phyloP scores from a whole-genome alignment of 2,888 invertebrate species.

The Embidobia sp. region DNA sequence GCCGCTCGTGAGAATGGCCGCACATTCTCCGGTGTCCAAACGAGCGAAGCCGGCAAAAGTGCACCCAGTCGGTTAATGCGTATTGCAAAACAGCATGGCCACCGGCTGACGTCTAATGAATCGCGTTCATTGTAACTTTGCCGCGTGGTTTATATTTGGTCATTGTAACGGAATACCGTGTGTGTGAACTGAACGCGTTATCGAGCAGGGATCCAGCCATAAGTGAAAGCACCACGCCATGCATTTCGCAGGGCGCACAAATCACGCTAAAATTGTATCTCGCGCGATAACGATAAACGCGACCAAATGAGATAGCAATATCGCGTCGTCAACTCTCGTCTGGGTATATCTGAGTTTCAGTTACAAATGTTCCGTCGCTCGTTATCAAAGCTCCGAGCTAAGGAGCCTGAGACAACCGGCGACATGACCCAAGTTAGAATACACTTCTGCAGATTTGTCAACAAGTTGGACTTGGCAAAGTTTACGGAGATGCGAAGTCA shows the following conservation, averaged over 20 bases:
- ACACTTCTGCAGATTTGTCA: conserved; percentile 60
- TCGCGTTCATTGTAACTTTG: conserved; percentile 45
- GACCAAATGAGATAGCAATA: conserved; percentile 43
- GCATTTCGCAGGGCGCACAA: conserved; percentile 12
- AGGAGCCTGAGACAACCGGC: conserved; percentile 50
- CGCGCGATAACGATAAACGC: conserved; percentile 32
- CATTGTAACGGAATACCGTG: conserved; percentile 16
- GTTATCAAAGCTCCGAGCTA: conserved; percentile 52
- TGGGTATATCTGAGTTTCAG: conserved; percentile 29
- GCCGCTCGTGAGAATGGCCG: conserved; percentile 17
- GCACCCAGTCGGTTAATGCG: conserved; percentile 37
- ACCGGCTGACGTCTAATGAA: conserved; percentile 34
- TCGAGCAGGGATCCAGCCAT: conserved; percentile 15
- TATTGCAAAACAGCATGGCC: conserved; percentile 29
- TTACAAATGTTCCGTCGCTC: conserved; percentile 52
- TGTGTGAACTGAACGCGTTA: conserved; percentile 20
- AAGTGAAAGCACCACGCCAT: conserved; percentile 17
- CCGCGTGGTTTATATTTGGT: conserved; percentile 36
- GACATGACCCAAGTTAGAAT: conserved; percentile 49
- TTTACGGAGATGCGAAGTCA: conserved; percentile 58
- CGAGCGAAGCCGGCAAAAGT: conserved; percentile 28
- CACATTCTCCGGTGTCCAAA: conserved; percentile 22
- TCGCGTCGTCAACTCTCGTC: conserved; percentile 19
- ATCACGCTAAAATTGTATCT: conserved; percentile 29
- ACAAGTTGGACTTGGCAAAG: conserved; percentile 56